These are phyloP conservation scores for Chironomus riparius DNA, from an alignment of 2,888 invertebrate species.

Conservation along the genomic window DNA sequence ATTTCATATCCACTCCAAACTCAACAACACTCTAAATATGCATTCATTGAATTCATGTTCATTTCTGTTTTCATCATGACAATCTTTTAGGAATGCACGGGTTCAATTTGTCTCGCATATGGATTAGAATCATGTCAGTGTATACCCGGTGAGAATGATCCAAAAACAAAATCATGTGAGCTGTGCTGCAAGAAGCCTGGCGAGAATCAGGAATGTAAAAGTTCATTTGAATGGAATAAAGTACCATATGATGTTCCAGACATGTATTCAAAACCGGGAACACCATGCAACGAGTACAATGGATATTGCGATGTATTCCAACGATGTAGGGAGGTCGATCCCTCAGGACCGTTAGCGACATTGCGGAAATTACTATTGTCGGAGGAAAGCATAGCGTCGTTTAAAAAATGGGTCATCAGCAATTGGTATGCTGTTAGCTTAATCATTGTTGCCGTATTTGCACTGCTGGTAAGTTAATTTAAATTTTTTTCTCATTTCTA, in stretches of 20 bases:
- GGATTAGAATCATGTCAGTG: constrained; percentile 95
- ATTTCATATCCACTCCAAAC: too few species aligned
- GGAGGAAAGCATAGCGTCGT: constrained; percentile 81
- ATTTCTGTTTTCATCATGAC: too few species aligned
- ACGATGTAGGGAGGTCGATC: constrained; percentile 84
- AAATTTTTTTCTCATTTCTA: background rate
- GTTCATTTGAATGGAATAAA: constrained; percentile 85
- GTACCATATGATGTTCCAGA: constrained; percentile 85
- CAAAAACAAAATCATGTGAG: constrained; percentile 81
- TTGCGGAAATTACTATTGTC: constrained; percentile 75
- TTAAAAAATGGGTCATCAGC: constrained; percentile 75
- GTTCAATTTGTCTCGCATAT: constrained; percentile 95
- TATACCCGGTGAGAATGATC: constrained; percentile 66
- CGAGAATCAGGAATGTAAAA: constrained; percentile 70
- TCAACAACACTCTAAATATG: too few species aligned
- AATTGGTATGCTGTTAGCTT: constrained; percentile 87
- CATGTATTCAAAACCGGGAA: constrained; percentile 87
- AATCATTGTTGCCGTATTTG: constrained; percentile 61
- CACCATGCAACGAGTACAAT: constrained; percentile 88
- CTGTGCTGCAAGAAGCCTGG: constrained; percentile 84
- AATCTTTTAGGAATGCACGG: constrained; percentile 80
- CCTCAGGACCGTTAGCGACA: constrained; percentile 84
- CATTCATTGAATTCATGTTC: too few species aligned
- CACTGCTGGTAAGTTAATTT: constrained; percentile 64
- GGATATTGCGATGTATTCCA: constrained; percentile 66